Base-by-base conservation (phyloP, 2,797 vertebrate species). In the Macrochelys suwanniensis region DNA sequence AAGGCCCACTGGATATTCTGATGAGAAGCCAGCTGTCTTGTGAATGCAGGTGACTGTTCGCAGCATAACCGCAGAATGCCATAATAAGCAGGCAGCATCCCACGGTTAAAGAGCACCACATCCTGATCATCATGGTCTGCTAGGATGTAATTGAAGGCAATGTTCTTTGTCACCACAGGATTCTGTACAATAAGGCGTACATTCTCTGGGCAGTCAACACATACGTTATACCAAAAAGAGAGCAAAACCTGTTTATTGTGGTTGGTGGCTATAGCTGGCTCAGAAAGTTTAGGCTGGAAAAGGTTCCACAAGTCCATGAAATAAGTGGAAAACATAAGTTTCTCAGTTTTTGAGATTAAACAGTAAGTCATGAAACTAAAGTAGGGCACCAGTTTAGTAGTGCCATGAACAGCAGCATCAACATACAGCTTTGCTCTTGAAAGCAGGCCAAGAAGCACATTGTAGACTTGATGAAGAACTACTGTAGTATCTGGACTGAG, bases 1-100 rank as follows among this genome's bases (percentile, higher is more conserved):
- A 99, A 99, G 97, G 99, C 99, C 99, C 99, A 99, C 95, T 99
- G 99, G 98, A 99, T 99, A 98, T 99, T 99, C 98, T 99, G 99
- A 97, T 99, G 99, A 26, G 99, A 99, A 82, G 99, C 99, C 94
- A 99, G 98, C 97, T 99, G 99, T 88, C 99, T 98, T 19, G 99
- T 99, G 98, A 99, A 99, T n/a, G 98, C 97, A 42, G 99, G 99
- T 50, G 99, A 99, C 97, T 99, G 99, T 98, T 99, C 99, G 80
- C 99, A 99, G 98, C 99, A 99, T 97, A 99, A 99, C 90, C 99
- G 99, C 98, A 99, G 98, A 98, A 99, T 99, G 98, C 99, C 99
- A 1, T 99, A 99, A 97, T 99, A 99, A 87, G 99, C 99, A 16
- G 99, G 99, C 93, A 99, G 99, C 99, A 99, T 99, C 95, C 99